These are phyloP conservation scores for Centruroides sculpturatus DNA, from an alignment of 1,140 invertebrate genomes.

Conservation along the genomic window DNA sequence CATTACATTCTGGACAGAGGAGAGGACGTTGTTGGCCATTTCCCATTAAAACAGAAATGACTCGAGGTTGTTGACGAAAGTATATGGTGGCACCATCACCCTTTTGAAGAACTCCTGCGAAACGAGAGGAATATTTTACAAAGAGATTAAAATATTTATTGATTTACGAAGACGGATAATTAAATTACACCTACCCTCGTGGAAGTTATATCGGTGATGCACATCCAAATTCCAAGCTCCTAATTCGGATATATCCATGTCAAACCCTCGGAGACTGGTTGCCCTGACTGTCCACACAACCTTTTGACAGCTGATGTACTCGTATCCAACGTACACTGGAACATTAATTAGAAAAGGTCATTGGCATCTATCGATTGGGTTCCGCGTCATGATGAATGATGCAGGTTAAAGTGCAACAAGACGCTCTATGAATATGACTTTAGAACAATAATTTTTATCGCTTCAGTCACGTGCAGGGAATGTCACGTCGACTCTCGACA, in stretches of 20 bases:
- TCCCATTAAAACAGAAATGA: constrained; percentile 82
- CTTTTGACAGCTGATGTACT: constrained; percentile 82
- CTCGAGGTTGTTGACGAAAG: constrained; percentile 78
- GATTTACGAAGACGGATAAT: neutral
- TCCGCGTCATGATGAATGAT: too few relatives aligned
- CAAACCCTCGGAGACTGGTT: constrained; percentile 83
- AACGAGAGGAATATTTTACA: neutral
- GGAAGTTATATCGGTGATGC: constrained; percentile 94
- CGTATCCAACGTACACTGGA: constrained; percentile 82
- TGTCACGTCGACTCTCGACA: too few relatives aligned
- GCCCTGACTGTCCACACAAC: constrained; percentile 92
- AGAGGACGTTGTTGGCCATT: constrained; percentile 75
- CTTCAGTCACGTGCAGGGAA: too few relatives aligned
- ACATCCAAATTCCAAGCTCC: constrained; percentile 95
- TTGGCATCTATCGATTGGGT: too few relatives aligned
- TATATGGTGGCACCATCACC: constrained; percentile 95
- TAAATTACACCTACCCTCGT: constrained; percentile 52
- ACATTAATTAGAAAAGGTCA: neutral
- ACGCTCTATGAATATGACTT: too few relatives aligned
- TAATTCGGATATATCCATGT: constrained; percentile 87
- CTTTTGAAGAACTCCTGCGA: constrained; percentile 82
- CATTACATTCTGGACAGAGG: constrained; percentile 62
- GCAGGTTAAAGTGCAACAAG: too few relatives aligned
- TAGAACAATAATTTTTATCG: too few relatives aligned
- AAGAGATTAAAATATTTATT: neutral